These are phyloP conservation scores for Danio aesculapii DNA, from an alignment of 2,797 vertebrate species.

Conservation along the genomic window DNA sequence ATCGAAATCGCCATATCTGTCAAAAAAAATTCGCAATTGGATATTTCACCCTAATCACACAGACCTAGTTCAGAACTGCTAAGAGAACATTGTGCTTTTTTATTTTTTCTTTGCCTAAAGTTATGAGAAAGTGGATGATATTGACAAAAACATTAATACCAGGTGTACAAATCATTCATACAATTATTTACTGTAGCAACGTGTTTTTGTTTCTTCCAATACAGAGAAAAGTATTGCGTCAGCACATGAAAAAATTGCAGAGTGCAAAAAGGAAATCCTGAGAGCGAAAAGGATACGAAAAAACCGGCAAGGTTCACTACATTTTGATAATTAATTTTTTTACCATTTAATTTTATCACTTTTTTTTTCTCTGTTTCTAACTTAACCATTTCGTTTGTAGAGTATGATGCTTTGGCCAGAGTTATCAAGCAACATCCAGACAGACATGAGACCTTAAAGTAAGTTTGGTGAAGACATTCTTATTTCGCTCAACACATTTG, in stretches of 20 bases:
- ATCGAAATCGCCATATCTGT: no score
- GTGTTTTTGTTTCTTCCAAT: constrained; percentile 1
- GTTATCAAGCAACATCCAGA: constrained; percentile 98
- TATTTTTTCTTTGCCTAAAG: no score
- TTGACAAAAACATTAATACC: no score
- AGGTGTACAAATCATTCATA: not conserved
- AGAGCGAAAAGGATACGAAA: constrained; percentile 97
- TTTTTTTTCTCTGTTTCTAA: not conserved
- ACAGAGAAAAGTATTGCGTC: constrained; percentile 92
- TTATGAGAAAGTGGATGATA: no score
- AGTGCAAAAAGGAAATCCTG: constrained; percentile 98
- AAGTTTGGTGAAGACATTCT: constrained; percentile 68
- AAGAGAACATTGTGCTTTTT: no score
- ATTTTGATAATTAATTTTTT: not conserved
- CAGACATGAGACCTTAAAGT: constrained; percentile 96
- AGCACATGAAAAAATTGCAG: constrained; percentile 96
- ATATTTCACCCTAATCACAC: no score
- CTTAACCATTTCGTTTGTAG: constrained; percentile 73
- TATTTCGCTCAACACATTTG: not conserved
- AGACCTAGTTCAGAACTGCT: no score
- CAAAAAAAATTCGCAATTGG: no score
- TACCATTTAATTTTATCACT: not conserved
- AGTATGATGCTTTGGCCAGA: constrained; percentile 97
- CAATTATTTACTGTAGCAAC: not conserved
- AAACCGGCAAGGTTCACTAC: constrained; percentile 91